A percentile compares a stretch with the other conserved stretches of the same genome.
Evolutionary conservation across 2,888 invertebrate genomes (phyloP).

Genomic region (Linyphia triangularis): DNA sequence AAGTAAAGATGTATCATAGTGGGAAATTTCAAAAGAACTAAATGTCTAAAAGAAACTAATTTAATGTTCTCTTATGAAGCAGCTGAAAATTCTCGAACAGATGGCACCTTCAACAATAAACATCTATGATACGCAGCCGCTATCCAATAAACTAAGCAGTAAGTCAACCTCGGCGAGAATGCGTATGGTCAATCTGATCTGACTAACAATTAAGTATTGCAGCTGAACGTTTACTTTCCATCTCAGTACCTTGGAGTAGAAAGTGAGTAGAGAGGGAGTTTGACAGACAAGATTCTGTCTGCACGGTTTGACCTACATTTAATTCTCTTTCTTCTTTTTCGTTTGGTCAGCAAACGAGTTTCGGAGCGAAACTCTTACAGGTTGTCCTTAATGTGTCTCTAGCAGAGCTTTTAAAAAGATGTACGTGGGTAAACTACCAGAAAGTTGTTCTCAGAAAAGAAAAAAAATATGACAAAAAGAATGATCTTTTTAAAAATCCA

Average conservation of each 20-base stretch:
- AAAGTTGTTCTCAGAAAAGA: no score
- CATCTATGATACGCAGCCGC: slow-evolving; percentile 8
- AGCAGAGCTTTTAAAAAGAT: neutral
- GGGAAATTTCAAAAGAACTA: neutral
- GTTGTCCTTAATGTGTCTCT: slow-evolving; percentile 38
- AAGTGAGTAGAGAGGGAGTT: slow-evolving; percentile 30
- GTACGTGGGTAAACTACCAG: neutral
- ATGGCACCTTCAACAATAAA: slow-evolving; percentile 2
- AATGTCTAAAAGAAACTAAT: neutral
- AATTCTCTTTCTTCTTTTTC: slow-evolving; percentile 47
- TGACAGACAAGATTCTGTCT: slow-evolving; percentile 59
- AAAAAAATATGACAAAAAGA: no score
- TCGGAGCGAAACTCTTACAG: slow-evolving; percentile 11
- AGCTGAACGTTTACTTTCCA: slow-evolving; percentile 28
- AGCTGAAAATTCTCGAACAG: neutral
- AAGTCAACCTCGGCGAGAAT: neutral
- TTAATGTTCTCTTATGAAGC: neutral
- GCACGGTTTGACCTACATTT: slow-evolving; percentile 64
- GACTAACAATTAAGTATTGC: slow-evolving; percentile 51
- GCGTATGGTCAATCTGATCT: neutral
- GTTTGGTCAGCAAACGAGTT: slow-evolving; percentile 61
- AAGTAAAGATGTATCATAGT: neutral
- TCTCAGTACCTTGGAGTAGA: slow-evolving; percentile 4
- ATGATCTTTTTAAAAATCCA: no score
- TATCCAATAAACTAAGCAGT: neutral